Conservation (phyloP, 2,113 vertebrate genomes). For the Gallinago jamesoni region DNA sequence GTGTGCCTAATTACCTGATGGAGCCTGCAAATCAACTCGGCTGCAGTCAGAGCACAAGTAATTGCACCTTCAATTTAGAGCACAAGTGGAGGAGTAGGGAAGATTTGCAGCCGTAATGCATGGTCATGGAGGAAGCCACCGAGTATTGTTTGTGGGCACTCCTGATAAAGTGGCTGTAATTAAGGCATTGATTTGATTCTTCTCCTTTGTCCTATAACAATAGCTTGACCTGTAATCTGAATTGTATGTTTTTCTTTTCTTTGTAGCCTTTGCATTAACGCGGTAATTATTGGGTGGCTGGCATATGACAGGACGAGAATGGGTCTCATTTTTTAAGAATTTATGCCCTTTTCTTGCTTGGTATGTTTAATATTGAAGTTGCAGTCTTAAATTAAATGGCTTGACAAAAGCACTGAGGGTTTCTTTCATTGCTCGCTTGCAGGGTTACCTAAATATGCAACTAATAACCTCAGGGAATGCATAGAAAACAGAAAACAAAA, state of each 20-base stretch:
- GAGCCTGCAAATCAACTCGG: background rate
- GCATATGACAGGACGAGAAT: background rate
- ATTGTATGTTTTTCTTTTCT: background rate
- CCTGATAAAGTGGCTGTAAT: background rate
- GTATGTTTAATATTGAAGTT: slow-evolving; percentile 1
- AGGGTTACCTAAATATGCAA: background rate
- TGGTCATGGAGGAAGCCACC: background rate
- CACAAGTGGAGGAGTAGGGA: background rate
- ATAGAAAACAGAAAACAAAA: background rate
- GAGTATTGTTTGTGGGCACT: background rate
- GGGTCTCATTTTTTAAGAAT: background rate
- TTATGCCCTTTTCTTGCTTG: background rate
- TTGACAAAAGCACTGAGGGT: background rate
- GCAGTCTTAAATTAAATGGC: background rate
- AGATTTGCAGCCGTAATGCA: background rate
- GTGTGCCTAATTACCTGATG: background rate
- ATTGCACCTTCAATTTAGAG: background rate
- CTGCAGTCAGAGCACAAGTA: background rate
- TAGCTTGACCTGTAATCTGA: background rate
- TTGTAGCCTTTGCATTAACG: background rate
- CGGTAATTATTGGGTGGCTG: background rate
- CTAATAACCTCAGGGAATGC: background rate
- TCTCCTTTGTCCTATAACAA: background rate
- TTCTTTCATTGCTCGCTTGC: background rate
- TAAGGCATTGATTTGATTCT: slow-evolving; percentile 1